Evolutionary conservation across 2,797 vertebrate genomes (phyloP), one percentile per base, ranked within the genome.

Genomic region (Poecilia wingei): DNA sequence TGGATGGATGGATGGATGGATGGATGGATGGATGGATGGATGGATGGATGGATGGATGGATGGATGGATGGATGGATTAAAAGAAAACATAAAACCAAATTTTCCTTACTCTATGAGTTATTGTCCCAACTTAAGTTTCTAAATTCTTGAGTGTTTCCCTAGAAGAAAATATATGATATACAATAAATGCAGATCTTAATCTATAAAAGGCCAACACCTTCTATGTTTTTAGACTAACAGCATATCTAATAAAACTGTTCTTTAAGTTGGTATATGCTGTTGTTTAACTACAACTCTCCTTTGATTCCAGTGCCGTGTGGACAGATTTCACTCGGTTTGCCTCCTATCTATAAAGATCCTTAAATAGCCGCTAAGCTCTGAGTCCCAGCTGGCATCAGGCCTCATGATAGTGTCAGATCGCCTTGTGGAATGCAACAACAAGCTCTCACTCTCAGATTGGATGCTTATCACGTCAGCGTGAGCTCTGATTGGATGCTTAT

Each of bases 401-500:
- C 84, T 82, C 74, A 3, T 88, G 89, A 92, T 87, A 81, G 90
- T 82, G 93, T 94, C 91, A 74, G 87, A 92, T 90, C 89, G 75
- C 86, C 83, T 49, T 0, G 49, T 25, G 93, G 93, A 93, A 94
- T 94, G 93, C 91, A 82, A 79, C 64, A 43, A 88, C 90, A 84
- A 86, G 92, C 91, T 93, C 91, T 86, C 85, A 81, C 78, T 46
- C 88, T 91, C 87, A 59, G 88, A 94, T 90, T 92, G 93, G 91
- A 92, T 89, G 84, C 86, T 91, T 91, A 90, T 91, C 90, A 72
- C 46, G 10, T 46, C 89, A 74, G 41, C 22, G 33, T 49, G 74
- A 74, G 83, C 87, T 90, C 89, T 84, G 92, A 93, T 91, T 94
- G 94, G 93, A 91, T 85, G 90, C 87, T 89, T 92, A 91, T 94